These are phyloP conservation scores for Leucozona laternaria DNA, from an alignment of 2,888 invertebrate species.

Conservation along the genomic window DNA sequence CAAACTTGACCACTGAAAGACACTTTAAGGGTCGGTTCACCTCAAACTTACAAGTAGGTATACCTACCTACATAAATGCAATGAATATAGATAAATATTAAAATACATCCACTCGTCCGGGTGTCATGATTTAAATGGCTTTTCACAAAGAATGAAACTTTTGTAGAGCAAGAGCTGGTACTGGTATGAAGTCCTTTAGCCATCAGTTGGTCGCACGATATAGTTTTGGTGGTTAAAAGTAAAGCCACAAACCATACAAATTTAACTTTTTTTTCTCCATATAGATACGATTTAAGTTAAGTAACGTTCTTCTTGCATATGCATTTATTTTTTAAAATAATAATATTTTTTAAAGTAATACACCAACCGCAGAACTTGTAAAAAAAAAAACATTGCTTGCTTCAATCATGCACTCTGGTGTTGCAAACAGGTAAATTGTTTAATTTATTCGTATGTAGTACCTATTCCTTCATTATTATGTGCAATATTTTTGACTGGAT, in stretches of 20 bases:
- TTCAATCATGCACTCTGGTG: constrained; percentile 61
- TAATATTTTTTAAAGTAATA: constrained; percentile 64
- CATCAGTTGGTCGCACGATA: constrained; percentile 66
- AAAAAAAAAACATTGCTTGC: constrained; percentile 30
- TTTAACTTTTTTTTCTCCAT: constrained; percentile 58
- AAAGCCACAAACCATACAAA: constrained; percentile 68
- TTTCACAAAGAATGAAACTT: constrained; percentile 31
- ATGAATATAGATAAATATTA: neutral
- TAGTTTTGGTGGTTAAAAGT: constrained; percentile 66
- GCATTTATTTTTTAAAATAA: constrained; percentile 31
- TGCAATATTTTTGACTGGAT: constrained; percentile 51
- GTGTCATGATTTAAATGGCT: constrained; percentile 64
- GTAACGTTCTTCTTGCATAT: constrained; percentile 29
- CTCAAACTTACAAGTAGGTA: constrained; percentile 39
- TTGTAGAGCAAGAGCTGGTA: constrained; percentile 33
- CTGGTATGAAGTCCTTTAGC: constrained; percentile 45
- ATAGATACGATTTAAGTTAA: constrained; percentile 49
- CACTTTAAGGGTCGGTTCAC: constrained; percentile 51
- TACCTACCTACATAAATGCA: neutral
- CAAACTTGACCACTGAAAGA: constrained; percentile 58
- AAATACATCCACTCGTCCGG: constrained; percentile 20
- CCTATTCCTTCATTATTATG: constrained; percentile 48
- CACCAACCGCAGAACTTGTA: constrained; percentile 62
- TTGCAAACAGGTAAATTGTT: constrained; percentile 58
- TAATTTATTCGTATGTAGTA: constrained; percentile 54